Evolutionary conservation across 1,140 invertebrate genomes (phyloP).

Genomic region (Tribolium castaneum): DNA sequence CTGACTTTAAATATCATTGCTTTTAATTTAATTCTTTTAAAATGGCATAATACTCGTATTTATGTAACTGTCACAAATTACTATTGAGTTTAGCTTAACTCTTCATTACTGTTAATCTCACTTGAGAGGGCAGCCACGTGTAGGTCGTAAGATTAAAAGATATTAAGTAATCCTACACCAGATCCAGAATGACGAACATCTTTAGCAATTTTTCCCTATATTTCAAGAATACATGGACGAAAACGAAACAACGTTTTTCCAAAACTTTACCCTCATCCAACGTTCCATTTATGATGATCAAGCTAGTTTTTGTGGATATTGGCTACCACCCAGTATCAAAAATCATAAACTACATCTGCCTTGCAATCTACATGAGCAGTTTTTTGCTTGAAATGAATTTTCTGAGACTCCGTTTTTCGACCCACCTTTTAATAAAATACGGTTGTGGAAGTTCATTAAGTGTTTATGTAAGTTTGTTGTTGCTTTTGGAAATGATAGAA

Average conservation of each 20-base stretch:
- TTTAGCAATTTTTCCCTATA: no score
- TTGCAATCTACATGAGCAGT: background rate
- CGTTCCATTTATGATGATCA: background rate
- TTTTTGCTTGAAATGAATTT: background rate
- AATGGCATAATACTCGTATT: no score
- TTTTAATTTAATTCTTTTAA: no score
- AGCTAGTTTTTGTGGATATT: background rate
- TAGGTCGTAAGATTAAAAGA: no score
- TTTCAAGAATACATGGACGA: no score
- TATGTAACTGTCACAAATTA: no score
- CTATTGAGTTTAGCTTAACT: no score
- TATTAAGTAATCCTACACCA: no score
- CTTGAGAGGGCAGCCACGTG: no score
- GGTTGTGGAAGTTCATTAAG: background rate
- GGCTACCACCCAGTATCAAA: background rate
- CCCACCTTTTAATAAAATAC: background rate
- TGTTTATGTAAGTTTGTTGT: background rate
- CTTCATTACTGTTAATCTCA: no score
- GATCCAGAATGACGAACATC: no score
- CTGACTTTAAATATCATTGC: no score
- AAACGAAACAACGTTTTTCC: background rate
- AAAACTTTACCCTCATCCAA: background rate
- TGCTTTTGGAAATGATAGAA: background rate
- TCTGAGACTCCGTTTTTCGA: background rate
- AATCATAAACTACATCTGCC: background rate